phyloP scores from a whole-genome alignment of 2,888 invertebrate species.

The Drosophila anceps region DNA sequence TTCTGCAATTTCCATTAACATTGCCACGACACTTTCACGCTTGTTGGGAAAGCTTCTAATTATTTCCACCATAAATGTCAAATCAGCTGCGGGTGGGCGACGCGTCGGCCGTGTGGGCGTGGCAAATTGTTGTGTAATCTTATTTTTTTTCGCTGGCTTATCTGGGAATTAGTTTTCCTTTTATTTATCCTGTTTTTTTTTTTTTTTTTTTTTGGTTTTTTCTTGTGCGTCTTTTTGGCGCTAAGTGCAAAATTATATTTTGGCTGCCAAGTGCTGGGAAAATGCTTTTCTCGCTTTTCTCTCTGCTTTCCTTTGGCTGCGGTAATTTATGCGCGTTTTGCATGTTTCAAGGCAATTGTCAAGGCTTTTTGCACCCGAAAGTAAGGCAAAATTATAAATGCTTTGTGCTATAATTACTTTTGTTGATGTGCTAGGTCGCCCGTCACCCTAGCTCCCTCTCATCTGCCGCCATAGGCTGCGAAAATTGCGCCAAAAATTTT shows the following conservation, averaged over 20 bases:
- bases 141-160: conserved; percentile 50
- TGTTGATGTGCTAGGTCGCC: conserved; percentile 21
- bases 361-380: conserved; percentile 67
- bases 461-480: neutral
- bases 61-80: conserved; percentile 76
- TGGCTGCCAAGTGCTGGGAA: conserved; percentile 30
- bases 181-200: too few species aligned
- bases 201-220: conserved; percentile 29
- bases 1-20: conserved; percentile 25
- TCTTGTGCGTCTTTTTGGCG: conserved; percentile 46
- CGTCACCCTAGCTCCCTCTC: neutral
- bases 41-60: conserved; percentile 64
- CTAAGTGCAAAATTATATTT: conserved; percentile 70
- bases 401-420: conserved; percentile 76
- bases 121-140: conserved; percentile 29
- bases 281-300: conserved; percentile 44
- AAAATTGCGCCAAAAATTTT: conserved; percentile 26
- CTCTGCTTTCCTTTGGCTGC: conserved; percentile 26
- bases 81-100: conserved; percentile 52
- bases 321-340: conserved; percentile 82
- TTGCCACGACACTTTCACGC: conserved; percentile 58
- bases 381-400: conserved; percentile 60
- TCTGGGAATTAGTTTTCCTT: conserved; percentile 40
- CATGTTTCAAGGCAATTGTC: conserved; percentile 83
- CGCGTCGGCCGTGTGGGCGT: conserved; percentile 44